A percentile compares a stretch with the other conserved stretches of the same genome.
These are phyloP conservation scores for Pentalonia nigronervosa DNA, from an alignment of 1,140 invertebrate species.

Conservation along the genomic window DNA sequence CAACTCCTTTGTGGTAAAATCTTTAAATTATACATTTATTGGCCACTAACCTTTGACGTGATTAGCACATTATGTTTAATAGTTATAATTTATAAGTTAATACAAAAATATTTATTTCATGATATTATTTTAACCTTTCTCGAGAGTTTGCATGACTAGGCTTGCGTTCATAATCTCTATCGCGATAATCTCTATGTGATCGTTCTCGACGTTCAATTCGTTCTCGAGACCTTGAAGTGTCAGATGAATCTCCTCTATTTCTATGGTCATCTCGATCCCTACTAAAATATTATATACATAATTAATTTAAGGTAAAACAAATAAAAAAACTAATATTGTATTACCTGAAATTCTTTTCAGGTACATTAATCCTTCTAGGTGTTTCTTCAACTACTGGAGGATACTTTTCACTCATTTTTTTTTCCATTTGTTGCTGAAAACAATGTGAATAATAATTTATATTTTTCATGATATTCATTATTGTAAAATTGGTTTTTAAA, in stretches of 20 bases:
- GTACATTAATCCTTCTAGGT: slow-evolving; percentile 64
- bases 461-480: neutral
- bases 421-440: slow-evolving; percentile 75
- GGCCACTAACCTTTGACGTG: too few species aligned
- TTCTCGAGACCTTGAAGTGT: slow-evolving; percentile 18
- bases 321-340: slow-evolving; percentile 61
- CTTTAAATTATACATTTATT: neutral
- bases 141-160: neutral
- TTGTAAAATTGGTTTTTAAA: neutral
- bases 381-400: slow-evolving; percentile 65
- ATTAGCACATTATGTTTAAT: too few species aligned
- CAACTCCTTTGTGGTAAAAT: neutral
- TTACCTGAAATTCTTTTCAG: slow-evolving; percentile 65
- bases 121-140: slow-evolving; percentile 33
- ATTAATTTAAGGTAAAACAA: slow-evolving; percentile 60
- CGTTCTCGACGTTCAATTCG: slow-evolving; percentile 53
- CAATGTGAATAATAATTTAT: neutral
- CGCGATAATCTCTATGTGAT: slow-evolving; percentile 50
- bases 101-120: neutral
- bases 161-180: slow-evolving; percentile 58
- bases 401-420: slow-evolving; percentile 72
- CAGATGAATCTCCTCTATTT: slow-evolving; percentile 49
- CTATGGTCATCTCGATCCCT: slow-evolving; percentile 67
- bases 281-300: slow-evolving; percentile 65
- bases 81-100: neutral